These are phyloP conservation scores for Turnix velox DNA, from an alignment of 2,113 vertebrate species.

Conservation along the genomic window DNA sequence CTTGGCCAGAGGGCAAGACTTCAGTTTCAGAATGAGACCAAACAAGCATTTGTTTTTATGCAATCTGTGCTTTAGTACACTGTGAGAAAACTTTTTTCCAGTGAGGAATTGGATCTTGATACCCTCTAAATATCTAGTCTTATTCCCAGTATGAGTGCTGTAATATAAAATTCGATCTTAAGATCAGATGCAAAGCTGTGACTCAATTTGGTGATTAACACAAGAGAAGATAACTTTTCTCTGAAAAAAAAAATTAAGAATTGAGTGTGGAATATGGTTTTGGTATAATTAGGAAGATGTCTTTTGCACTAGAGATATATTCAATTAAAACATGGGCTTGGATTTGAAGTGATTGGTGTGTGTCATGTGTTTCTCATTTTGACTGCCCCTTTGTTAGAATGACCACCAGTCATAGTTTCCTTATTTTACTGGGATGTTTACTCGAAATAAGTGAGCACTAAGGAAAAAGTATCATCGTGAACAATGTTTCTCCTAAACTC, in stretches of 20 bases:
- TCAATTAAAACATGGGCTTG: not conserved
- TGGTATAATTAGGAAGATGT: not conserved
- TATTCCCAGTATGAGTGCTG: not conserved
- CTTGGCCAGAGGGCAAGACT: conserved; percentile 37
- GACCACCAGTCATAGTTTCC: not conserved
- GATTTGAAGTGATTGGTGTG: not conserved
- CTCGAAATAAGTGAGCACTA: not conserved
- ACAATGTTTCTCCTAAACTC: accelerated
- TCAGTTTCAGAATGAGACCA: conserved; percentile 36
- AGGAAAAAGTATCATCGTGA: not conserved
- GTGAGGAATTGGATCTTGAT: not conserved
- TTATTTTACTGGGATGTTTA: not conserved
- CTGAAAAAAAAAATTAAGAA: not conserved
- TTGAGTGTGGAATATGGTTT: not conserved
- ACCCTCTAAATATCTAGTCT: not conserved
- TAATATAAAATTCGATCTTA: not conserved
- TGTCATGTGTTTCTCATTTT: not conserved
- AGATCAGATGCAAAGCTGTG: not conserved
- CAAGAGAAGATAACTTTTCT: not conserved
- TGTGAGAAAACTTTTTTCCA: not conserved
- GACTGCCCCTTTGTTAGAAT: not conserved
- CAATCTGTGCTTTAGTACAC: not conserved
- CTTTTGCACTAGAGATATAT: not conserved
- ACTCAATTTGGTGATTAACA: not conserved
- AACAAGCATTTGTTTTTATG: conserved; percentile 49